Evolutionary conservation across 2,113 vertebrate genomes (phyloP).

Genomic region (Salvelinus alpinus): DNA sequence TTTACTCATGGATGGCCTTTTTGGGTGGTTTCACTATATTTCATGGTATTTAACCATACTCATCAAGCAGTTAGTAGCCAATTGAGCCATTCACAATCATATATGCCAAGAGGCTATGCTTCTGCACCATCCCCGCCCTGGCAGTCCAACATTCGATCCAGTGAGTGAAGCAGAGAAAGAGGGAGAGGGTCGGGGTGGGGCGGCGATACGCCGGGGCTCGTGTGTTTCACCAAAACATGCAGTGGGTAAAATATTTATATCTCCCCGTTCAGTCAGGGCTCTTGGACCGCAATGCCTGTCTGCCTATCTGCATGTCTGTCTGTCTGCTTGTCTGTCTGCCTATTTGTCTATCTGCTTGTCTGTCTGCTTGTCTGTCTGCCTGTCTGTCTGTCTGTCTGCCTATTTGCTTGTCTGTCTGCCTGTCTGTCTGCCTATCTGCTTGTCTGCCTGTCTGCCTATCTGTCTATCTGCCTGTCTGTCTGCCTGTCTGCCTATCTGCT

Average conservation of each 20-base stretch:
- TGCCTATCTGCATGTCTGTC: not conserved
- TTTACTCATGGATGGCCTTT: too few relatives aligned
- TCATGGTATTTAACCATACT: not conserved
- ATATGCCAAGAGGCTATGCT: too few relatives aligned
- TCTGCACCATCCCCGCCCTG: too few relatives aligned
- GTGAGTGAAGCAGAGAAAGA: too few relatives aligned
- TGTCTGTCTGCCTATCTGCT: slow-evolving; percentile 12
- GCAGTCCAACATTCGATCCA: too few relatives aligned
- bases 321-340: too few relatives aligned
- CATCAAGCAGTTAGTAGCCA: too few relatives aligned
- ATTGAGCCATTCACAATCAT: too few relatives aligned
- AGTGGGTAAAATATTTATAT: slow-evolving; percentile 53
- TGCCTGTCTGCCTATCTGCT: too few relatives aligned
- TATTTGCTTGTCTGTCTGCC: not conserved
- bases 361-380: slow-evolving; percentile 14
- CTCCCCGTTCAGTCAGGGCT: not conserved
- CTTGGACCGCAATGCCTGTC: not conserved
- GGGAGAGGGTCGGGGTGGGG: too few relatives aligned
- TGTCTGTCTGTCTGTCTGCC: not conserved
- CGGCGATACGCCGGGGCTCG: slow-evolving; percentile 9
- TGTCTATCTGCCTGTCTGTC: not conserved
- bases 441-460: slow-evolving; percentile 13
- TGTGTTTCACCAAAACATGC: slow-evolving; percentile 36
- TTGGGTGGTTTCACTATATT: not conserved
- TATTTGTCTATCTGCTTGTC: not conserved